These are phyloP conservation scores for Bicyclus anynana DNA, from an alignment of 1,140 invertebrate genomes.

Conservation along the genomic window DNA sequence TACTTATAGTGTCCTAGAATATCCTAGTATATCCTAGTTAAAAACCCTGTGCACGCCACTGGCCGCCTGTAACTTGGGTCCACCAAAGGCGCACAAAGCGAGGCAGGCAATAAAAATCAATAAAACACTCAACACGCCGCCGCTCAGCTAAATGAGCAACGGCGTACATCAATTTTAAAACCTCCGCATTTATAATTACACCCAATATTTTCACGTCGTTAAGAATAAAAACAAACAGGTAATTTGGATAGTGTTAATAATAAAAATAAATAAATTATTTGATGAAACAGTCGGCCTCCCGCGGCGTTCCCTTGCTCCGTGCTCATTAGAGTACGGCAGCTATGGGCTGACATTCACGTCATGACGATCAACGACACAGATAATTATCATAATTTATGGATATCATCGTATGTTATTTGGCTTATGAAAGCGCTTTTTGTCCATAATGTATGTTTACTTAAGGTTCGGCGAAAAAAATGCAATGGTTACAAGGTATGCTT, in stretches of 20 bases:
- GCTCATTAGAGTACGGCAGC: conserved; percentile 19
- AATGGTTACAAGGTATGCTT: no score
- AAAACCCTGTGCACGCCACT: no score
- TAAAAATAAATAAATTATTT: conserved; percentile 72
- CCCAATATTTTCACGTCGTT: conserved; percentile 69
- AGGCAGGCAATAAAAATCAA: conserved; percentile 36
- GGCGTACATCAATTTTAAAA: conserved; percentile 51
- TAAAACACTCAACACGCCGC: conserved; percentile 45
- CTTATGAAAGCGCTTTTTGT: not conserved
- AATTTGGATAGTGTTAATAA: conserved; percentile 60
- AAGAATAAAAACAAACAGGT: conserved; percentile 44
- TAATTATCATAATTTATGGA: conserved; percentile 17
- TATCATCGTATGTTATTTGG: not conserved
- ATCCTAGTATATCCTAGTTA: no score
- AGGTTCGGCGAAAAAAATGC: not conserved
- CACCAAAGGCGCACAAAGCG: not conserved
- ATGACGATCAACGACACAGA: conserved; percentile 17
- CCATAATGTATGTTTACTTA: not conserved
- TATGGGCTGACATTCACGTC: conserved; percentile 16
- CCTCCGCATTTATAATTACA: conserved; percentile 66
- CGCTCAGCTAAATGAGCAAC: conserved; percentile 49
- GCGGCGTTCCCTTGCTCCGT: conserved; percentile 31
- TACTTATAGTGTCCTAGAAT: no score
- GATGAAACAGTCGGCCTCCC: conserved; percentile 37
- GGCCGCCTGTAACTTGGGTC: not conserved